A percentile compares a stretch with the other conserved stretches of the same genome.
Evolutionary conservation across 2,888 invertebrate genomes (phyloP).

Genomic region (Globia sparganii): DNA sequence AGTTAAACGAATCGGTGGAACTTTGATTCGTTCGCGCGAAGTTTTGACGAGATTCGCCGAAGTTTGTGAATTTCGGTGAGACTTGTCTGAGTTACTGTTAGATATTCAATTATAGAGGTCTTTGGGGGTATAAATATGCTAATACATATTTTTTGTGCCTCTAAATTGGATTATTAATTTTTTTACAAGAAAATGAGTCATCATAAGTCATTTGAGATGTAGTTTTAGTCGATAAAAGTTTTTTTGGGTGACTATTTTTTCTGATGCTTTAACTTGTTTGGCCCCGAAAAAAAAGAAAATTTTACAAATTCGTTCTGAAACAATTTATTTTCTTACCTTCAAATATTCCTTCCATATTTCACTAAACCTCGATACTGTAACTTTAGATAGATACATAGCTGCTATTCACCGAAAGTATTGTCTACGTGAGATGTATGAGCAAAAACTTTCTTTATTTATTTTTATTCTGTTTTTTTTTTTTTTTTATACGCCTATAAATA

Average conservation of each 20-base stretch:
- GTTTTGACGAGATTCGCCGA: conserved; percentile 70
- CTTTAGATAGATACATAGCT: conserved; percentile 27
- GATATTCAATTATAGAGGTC: conserved; percentile 65
- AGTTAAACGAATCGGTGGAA: conserved; percentile 71
- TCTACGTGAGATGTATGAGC: conserved; percentile 56
- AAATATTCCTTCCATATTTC: conserved; percentile 14
- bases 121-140: conserved; percentile 61
- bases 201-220: background rate
- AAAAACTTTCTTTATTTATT: conserved; percentile 57
- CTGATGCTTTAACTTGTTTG: background rate
- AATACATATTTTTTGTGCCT: conserved; percentile 40
- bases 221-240: background rate
- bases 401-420: conserved; percentile 48
- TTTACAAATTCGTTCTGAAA: background rate
- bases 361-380: conserved; percentile 30
- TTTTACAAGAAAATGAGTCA: background rate
- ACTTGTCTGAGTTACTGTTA: conserved; percentile 59
- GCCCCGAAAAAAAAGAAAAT: background rate
- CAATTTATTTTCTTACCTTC: background rate
- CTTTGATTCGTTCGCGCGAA: conserved; percentile 70
- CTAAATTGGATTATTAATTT: background rate
- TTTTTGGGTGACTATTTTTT: background rate
- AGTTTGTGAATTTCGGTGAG: conserved; percentile 64
- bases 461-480: conserved; percentile 54
- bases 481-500: conserved; percentile 53